Base-by-base conservation (phyloP, 2,888 invertebrate species). In the Caenorhabditis japonica region DNA sequence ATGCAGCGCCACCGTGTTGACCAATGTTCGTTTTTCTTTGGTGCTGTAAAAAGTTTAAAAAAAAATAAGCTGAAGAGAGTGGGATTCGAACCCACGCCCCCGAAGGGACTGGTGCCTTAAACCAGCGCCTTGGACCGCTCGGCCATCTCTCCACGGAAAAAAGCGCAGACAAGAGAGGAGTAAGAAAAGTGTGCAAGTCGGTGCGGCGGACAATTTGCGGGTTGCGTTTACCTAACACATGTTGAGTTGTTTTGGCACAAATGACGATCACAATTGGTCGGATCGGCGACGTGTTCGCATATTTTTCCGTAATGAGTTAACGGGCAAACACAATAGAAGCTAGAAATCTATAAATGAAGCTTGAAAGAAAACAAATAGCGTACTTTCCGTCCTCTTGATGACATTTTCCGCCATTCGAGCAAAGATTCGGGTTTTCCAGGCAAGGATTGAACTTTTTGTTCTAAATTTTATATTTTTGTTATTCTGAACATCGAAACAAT, bases 81-180 rank as follows among this genome's bases (percentile, higher is more conserved):
- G 92, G 92, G 92, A 92, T 92, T 92, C 92, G 92, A 92, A 92
- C 92, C 92, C 92, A 92, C 92, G 92, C 92, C 92, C 85, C 88
- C 92, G 92, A 92, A 90, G 92, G 92, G 92, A 92, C 93, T 93
- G 80, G 81, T 78, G 92, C 92, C 93, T 93, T 92, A 93, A 93
- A 92, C 92, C 92, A 92, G 92, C 92, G 92, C 92, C 92, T 92
- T 92, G 92, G 92, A 92, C 92, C 92, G 92, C 92, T 92, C 92
- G 92, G 92, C 92, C 92, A 92, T 82, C 82, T 82, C 80, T 51
- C 21, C 60, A 25, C 27, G 30, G 59, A 15, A n/a, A 17, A 17
- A 8, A 21, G 23, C 21, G 43, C 1, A 2, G 43, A 19, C 23
- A 10, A 12, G 52, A 25, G 52, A 10, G 55, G 36, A 36, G 34